phyloP scores from a whole-genome alignment of 2,113 vertebrate genomes.

The Corythornis cristatus region DNA sequence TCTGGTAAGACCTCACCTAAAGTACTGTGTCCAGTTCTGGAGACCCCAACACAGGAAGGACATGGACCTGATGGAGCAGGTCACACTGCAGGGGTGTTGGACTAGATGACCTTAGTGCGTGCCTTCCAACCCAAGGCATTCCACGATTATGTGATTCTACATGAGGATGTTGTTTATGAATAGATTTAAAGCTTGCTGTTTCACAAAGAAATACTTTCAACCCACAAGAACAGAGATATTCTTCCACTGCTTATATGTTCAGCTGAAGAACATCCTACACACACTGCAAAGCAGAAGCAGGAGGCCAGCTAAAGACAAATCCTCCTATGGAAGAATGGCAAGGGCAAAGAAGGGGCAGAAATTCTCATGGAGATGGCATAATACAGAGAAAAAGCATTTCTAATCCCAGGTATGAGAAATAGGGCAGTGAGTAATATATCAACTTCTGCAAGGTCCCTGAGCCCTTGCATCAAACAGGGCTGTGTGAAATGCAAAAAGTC shows the following conservation, averaged over 20 bases:
- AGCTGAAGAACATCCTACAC: background rate
- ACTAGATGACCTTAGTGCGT: no score
- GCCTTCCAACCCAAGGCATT: no score
- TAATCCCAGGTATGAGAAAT: slow-evolving; percentile 15
- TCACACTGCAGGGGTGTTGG: no score
- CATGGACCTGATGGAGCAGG: no score
- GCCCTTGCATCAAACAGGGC: background rate
- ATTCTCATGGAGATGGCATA: slow-evolving; percentile 6
- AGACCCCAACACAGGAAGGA: no score
- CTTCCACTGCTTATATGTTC: background rate
- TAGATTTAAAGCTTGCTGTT: background rate
- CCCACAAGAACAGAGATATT: background rate
- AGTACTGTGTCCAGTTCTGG: no score
- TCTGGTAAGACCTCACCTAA: no score
- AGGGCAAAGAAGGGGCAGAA: slow-evolving; percentile 21
- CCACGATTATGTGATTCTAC: no score
- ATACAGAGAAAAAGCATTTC: slow-evolving; percentile 17
- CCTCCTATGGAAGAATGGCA: background rate
- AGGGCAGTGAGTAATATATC: background rate
- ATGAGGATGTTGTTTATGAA: background rate
- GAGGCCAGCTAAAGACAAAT: background rate
- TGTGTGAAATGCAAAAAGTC: background rate
- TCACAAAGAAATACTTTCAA: background rate
- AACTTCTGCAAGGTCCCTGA: background rate
- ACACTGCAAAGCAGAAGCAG: background rate